These are phyloP conservation scores for Busseola fusca DNA, from an alignment of 2,888 invertebrate genomes.

Conservation along the genomic window DNA sequence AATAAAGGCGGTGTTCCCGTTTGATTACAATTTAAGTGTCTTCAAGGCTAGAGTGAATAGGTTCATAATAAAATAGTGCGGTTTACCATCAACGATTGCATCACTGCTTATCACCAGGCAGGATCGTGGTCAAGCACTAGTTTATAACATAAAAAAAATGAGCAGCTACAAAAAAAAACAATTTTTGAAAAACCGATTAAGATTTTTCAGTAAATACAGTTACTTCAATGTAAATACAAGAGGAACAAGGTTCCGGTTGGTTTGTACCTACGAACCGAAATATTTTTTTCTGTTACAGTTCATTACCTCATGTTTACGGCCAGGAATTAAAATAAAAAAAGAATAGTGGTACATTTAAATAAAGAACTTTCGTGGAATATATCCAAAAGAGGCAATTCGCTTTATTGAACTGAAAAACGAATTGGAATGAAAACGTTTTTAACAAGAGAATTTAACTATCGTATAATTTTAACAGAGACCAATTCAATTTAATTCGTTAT, in stretches of 20 bases:
- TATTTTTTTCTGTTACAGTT: constrained; percentile 48
- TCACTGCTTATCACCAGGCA: too few relatives aligned
- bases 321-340: constrained; percentile 53
- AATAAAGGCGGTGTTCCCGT: too few relatives aligned
- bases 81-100: too few relatives aligned
- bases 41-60: too few relatives aligned
- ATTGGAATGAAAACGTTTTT: constrained; percentile 25
- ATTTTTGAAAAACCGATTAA: constrained; percentile 2
- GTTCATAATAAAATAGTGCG: too few relatives aligned
- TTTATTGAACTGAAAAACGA: constrained; percentile 39
- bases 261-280: constrained; percentile 20
- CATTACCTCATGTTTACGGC: constrained; percentile 51
- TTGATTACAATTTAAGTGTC: too few relatives aligned
- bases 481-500: background rate
- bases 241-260: constrained; percentile 34
- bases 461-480: constrained; percentile 4
- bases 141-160: too few relatives aligned
- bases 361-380: constrained; percentile 31
- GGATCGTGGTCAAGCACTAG: too few relatives aligned
- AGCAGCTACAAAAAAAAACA: too few relatives aligned
- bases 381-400: constrained; percentile 15
- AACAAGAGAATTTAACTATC: constrained; percentile 13
- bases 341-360: constrained; percentile 47
- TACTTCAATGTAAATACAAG: constrained; percentile 26
- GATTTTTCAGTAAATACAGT: constrained; percentile 25